Conservation (phyloP, 2,888 invertebrate genomes). For the Sussaba pulchella region DNA sequence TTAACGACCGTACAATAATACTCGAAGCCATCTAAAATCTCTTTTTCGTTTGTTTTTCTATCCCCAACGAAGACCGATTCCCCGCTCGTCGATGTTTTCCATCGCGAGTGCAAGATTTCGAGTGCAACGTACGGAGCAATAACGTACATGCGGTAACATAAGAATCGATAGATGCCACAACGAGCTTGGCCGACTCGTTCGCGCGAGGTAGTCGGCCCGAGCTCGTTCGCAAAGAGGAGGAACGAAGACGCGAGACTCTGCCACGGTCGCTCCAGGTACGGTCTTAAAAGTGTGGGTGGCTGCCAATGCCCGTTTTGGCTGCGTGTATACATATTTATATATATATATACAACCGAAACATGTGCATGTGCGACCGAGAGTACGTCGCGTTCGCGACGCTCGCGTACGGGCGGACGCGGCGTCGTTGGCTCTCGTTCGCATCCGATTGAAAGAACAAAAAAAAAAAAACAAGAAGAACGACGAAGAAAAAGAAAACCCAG, state of each 20-base stretch:
- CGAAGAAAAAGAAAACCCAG: conserved; percentile 19
- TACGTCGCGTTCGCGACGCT: conserved; percentile 64
- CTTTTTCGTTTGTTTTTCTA: too few species aligned
- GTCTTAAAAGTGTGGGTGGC: conserved; percentile 22
- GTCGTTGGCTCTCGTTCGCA: conserved; percentile 42
- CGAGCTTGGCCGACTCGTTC: conserved; percentile 41
- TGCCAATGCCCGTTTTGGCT: background rate
- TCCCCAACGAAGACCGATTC: too few species aligned
- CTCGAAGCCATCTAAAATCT: too few species aligned
- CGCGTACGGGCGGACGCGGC: conserved; percentile 64
- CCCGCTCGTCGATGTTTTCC: too few species aligned
- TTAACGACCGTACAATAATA: too few species aligned
- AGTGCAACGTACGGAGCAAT: too few species aligned
- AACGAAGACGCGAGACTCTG: conserved; percentile 13
- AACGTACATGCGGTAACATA: too few species aligned
- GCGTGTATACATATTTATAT: conserved; percentile 2
- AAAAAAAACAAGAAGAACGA: conserved; percentile 14
- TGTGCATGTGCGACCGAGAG: conserved; percentile 42
- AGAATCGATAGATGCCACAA: too few species aligned
- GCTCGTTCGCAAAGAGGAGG: conserved; percentile 27
- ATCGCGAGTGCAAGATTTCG: too few species aligned
- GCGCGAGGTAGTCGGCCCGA: conserved; percentile 35
- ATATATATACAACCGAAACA: too few species aligned
- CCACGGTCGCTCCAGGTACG: too few species aligned
- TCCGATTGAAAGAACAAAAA: conserved; percentile 26